Base-by-base conservation (phyloP, 2,888 invertebrate species). In the Elgonia sp. region DNA sequence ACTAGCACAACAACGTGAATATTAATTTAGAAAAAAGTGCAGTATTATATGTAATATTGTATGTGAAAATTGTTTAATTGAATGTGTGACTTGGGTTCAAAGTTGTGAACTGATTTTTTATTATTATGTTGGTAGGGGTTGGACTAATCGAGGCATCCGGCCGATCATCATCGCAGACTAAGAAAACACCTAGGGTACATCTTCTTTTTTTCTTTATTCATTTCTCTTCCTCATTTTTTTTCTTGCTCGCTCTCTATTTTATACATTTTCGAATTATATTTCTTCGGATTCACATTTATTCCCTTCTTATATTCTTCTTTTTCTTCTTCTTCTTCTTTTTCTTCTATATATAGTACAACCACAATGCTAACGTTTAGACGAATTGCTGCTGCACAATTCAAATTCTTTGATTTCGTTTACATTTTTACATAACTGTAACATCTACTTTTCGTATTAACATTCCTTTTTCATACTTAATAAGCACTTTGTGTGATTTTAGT, bases 181-280 rank as follows among this genome's bases (percentile, higher is more conserved):
- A 93, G 92, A 94, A 29, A 29, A 93, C 93, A 94, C 92, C 84
- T 94, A 94, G 94, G 94, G 94, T 94, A 94, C 94, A 94, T 94
- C 92, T 87, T 92, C 76, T 89, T 81, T 86, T 89, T 91, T 91
- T 90, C 89, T 90, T 89, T 85, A 90, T 91, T 90, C 90, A 92
- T 92, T 92, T 91, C 91, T 88, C 89, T 88, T 88, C 89, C 85
- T 75, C 73, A 89, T 91, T 89, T 90, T 87, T 89, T 70, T 89
- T 91, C 89, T 89, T 90, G 89, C 91, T 89, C 89, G 88, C 21
- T 90, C 83, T 89, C 79, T 89, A 57, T 84, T 79, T 72, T 79
- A 76, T 84, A 85, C 57, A 86, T 84, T 83, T 72, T 69, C 84
- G 76, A 88, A 89, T 87, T 85, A 85, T 84, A 72, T 62, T 53